Conservation (phyloP, 2,113 vertebrate genomes). For the Cygnus atratus region DNA sequence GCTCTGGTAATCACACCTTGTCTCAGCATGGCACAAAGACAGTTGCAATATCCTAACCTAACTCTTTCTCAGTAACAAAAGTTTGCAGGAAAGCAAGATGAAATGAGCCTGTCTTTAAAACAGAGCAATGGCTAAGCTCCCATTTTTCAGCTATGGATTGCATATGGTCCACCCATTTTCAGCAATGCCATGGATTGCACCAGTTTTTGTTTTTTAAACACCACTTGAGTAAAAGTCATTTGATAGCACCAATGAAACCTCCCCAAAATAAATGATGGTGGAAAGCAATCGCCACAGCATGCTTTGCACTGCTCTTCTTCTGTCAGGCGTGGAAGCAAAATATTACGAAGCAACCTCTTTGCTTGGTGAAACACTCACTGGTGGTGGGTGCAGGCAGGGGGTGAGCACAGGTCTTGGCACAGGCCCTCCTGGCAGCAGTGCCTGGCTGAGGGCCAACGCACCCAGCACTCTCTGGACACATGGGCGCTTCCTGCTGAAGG, state of each 20-base stretch:
- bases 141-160: neutral
- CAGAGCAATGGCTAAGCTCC: neutral
- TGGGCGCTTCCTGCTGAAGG: neutral
- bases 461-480: neutral
- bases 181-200: neutral
- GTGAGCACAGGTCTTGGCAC: neutral
- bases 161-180: too few species aligned
- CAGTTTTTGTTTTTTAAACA: neutral
- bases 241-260: neutral
- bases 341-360: neutral
- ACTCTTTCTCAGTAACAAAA: neutral
- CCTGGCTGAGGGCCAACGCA: too few species aligned
- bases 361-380: neutral
- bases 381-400: accelerated
- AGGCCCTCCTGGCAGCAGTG: accelerated
- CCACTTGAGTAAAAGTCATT: neutral
- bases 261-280: neutral
- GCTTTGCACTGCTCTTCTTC: neutral
- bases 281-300: too few species aligned
- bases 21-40: neutral
- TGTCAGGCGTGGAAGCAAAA: neutral
- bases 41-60: neutral
- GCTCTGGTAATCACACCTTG: neutral
- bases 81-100: neutral
- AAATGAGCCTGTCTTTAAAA: neutral